Evolutionary conservation across 2,888 invertebrate genomes (phyloP), one percentile per base, ranked within the genome.

Genomic region (Prenolepis imparis): DNA sequence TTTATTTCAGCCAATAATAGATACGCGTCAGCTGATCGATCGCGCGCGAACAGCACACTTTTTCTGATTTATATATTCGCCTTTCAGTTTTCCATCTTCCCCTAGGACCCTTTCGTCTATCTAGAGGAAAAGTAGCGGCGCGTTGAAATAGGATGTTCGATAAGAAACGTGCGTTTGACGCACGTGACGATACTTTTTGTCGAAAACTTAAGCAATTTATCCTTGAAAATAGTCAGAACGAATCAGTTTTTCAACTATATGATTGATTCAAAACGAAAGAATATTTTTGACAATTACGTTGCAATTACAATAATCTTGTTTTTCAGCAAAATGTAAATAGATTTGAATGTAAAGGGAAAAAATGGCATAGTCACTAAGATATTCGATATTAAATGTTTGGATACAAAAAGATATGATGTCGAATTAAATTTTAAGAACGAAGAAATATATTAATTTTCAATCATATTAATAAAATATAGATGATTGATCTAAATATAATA

Each of bases 1-100:
- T 91, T 91, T 91, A 91, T 91, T 92, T 91, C 88, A 91, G 89
- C 92, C 92, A 92, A 92, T 93, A 92, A 91, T 91, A 91, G 91
- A 91, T 91, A 91, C 91, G 89, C 91, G 84, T 81, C 81, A 82
- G 85, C 83, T 87, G 90, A 93, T 92, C 92, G 92, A 93, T 93
- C 91, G 91, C 78, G 41, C 57, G 78, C 57, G 52, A 52, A 24
- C 86, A 87, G 88, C 85, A 92, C 90, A 87, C 88, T 92, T 91
- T 91, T 90, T 89, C 89, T 91, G 90, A 92, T 91, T 92, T 92
- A 28, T 28, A 28, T 28, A 90, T 92, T 52, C 87, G 90, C 89
- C n/a, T 52, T 8, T 8, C 12, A 73, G 83, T 88, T 18, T 48
- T 84, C 86, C 81, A 85, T 68, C 44, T 44, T 78, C 68, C 21